A percentile compares a stretch with the other conserved stretches of the same genome.
These are phyloP conservation scores for Gorsachius goisagi DNA, from an alignment of 2,113 vertebrate genomes.

Conservation along the genomic window DNA sequence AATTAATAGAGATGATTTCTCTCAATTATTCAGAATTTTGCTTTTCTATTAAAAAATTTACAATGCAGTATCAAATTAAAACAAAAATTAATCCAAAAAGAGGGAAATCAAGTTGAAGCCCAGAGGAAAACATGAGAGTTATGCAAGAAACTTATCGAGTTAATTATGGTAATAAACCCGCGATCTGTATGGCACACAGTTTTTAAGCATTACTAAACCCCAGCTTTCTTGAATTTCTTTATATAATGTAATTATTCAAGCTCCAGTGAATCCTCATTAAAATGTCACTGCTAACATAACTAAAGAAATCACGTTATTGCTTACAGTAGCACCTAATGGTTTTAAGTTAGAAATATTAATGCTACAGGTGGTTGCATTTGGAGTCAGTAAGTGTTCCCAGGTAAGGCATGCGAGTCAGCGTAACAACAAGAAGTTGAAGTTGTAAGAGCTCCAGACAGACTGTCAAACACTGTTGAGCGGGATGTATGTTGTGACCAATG, in stretches of 20 bases:
- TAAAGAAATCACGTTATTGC: not conserved
- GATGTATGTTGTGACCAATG: not conserved
- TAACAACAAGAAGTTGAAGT: not conserved
- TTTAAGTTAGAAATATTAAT: not conserved
- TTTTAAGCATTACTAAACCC: constrained; percentile 4
- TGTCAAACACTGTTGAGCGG: constrained; percentile 35
- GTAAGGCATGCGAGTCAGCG: not conserved
- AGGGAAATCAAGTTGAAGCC: not conserved
- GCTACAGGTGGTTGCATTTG: not conserved
- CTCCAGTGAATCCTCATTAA: not conserved
- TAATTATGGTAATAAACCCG: not conserved
- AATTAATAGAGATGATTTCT: not conserved
- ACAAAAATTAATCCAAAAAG: not conserved
- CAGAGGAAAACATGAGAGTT: not conserved
- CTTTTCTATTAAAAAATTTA: not conserved
- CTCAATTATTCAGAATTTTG: not conserved
- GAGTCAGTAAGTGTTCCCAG: not conserved
- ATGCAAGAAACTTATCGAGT: not conserved
- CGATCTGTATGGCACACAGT: not conserved
- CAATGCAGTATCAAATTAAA: not conserved
- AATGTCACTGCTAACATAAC: not conserved
- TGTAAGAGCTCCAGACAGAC: not conserved
- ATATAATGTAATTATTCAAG: constrained; percentile 15
- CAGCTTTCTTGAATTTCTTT: constrained; percentile 16
- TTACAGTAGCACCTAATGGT: not conserved